Conservation (phyloP, 2,888 invertebrate species). For the Chouioia cunea region DNA sequence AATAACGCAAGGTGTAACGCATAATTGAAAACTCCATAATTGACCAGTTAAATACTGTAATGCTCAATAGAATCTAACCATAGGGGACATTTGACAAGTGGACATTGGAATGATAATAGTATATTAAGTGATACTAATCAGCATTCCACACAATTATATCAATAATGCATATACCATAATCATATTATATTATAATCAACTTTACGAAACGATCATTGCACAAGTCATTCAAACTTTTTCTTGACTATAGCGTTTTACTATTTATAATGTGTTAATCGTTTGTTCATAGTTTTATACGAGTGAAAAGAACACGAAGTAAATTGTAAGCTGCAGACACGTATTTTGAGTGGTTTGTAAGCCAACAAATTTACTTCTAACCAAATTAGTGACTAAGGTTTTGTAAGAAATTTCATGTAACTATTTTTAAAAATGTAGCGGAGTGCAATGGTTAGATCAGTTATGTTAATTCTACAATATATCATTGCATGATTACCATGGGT, state of each 20-base stretch:
- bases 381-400: slow-evolving; percentile 12
- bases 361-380: slow-evolving; percentile 10
- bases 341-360: background rate
- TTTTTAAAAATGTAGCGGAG: slow-evolving; percentile 28
- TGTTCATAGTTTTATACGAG: background rate
- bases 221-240: background rate
- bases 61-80: slow-evolving; percentile 18
- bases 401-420: background rate
- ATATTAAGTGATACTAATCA: slow-evolving; percentile 27
- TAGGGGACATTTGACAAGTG: background rate
- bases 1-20: slow-evolving; percentile 25
- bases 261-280: background rate
- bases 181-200: slow-evolving; percentile 11
- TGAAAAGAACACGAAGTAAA: slow-evolving; percentile 1
- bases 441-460: slow-evolving; percentile 27
- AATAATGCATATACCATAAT: no score
- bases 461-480: slow-evolving; percentile 26
- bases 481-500: slow-evolving; percentile 38
- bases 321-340: slow-evolving; percentile 4
- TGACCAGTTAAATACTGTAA: slow-evolving; percentile 16
- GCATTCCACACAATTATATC: slow-evolving; percentile 16
- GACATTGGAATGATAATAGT: slow-evolving; percentile 9
- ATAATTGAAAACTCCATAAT: slow-evolving; percentile 17
- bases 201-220: slow-evolving; percentile 2
- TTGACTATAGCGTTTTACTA: no score